phyloP scores from a whole-genome alignment of 2,113 vertebrate genomes.

The Notothenia coriiceps region DNA sequence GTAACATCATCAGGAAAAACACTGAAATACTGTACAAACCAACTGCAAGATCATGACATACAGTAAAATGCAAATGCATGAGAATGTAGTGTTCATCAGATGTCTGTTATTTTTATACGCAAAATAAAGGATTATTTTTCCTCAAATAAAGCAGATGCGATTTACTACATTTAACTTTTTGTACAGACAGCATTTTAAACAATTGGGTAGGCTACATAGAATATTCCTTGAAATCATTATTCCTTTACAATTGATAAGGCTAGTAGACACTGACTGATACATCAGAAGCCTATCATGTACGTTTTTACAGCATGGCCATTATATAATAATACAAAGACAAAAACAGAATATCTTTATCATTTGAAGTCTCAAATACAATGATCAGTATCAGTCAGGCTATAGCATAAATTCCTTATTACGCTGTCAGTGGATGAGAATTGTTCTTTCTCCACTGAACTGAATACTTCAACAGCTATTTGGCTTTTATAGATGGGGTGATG shows the following conservation, averaged over 20 bases:
- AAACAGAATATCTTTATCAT: too few species aligned
- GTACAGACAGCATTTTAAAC: not conserved
- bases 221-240: not conserved
- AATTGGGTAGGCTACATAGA: not conserved
- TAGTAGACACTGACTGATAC: not conserved
- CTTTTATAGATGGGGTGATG: not conserved
- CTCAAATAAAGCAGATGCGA: constrained; percentile 81
- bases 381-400: not conserved
- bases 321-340: not conserved
- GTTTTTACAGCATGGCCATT: not conserved
- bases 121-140: constrained; percentile 84
- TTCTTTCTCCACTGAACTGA: too few species aligned
- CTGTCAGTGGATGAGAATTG: too few species aligned
- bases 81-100: constrained; percentile 79
- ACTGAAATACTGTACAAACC: constrained; percentile 37
- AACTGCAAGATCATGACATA: constrained; percentile 46
- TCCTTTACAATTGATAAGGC: not conserved
- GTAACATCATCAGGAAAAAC: not conserved
- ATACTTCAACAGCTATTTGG: too few species aligned
- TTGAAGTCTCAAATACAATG: too few species aligned
- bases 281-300: too few species aligned
- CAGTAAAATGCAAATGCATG: constrained; percentile 72
- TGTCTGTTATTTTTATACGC: constrained; percentile 85
- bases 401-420: too few species aligned
- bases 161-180: constrained; percentile 26